A percentile compares a stretch with the other conserved stretches of the same genome.
Conservation (phyloP, 35 echinoderm and acorn worm species). For the Diadema setosum region DNA sequence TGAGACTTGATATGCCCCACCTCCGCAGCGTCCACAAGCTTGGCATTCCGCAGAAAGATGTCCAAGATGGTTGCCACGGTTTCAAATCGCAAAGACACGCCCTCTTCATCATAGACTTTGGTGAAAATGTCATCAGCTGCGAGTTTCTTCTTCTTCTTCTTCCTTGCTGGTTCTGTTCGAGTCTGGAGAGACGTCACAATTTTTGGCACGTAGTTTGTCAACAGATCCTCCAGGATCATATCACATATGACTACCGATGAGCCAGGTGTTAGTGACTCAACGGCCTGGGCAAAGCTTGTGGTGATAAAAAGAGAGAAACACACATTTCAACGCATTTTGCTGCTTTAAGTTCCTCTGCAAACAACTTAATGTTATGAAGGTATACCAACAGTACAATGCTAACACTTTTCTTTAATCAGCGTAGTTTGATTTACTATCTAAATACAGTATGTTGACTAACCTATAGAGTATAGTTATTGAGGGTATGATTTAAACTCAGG, state of each 20-base stretch:
- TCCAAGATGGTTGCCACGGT: background rate
- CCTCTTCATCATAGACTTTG: too few species aligned
- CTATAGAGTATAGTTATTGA: too few species aligned
- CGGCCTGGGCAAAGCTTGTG: background rate
- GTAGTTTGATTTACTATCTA: too few species aligned
- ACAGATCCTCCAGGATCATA: background rate
- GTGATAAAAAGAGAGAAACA: too few species aligned
- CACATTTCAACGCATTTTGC: too few species aligned
- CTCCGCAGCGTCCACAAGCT: background rate
- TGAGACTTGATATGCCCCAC: background rate
- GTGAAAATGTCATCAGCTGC: background rate
- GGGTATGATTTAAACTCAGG: too few species aligned
- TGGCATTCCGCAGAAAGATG: background rate
- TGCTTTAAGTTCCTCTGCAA: too few species aligned
- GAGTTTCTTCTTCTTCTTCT: constrained; percentile 2
- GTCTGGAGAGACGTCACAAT: background rate
- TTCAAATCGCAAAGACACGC: background rate
- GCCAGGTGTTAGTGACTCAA: background rate
- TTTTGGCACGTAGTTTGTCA: background rate
- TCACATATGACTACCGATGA: background rate
- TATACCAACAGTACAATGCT: too few species aligned
- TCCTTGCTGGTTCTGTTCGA: background rate
- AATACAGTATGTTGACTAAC: too few species aligned
- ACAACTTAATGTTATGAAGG: too few species aligned
- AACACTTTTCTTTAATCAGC: too few species aligned